phyloP scores from a whole-genome alignment of 2,797 vertebrate species.

The Paguma larvata region DNA sequence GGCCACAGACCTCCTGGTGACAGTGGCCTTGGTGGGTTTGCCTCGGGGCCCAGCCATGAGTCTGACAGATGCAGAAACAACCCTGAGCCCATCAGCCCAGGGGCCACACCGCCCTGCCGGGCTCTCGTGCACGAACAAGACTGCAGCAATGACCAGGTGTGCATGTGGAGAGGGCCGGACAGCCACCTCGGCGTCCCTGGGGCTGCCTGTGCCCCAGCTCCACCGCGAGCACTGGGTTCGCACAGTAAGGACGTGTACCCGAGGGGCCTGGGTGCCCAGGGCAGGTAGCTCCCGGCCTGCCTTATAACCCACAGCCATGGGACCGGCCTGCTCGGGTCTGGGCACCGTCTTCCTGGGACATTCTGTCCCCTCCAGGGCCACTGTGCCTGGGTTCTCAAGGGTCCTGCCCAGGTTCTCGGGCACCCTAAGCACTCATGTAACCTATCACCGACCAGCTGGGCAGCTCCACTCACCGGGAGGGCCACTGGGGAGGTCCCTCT shows the following conservation, averaged over 20 bases:
- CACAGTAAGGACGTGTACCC: rapidly evolving
- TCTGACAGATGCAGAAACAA: background rate
- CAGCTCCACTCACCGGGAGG: slow-evolving; percentile 83
- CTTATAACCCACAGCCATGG: rapidly evolving
- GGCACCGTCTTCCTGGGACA: background rate
- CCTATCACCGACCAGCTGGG: rapidly evolving
- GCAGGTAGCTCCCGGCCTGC: background rate
- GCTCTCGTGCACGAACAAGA: too few species aligned
- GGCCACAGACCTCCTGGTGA: background rate
- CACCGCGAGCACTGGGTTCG: background rate
- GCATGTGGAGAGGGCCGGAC: rapidly evolving
- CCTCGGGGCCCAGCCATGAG: background rate
- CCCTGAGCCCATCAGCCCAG: rapidly evolving
- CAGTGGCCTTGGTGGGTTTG: background rate
- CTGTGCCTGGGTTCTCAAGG: background rate
- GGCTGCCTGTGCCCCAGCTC: rapidly evolving
- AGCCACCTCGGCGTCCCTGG: rapidly evolving
- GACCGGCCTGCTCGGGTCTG: rapidly evolving
- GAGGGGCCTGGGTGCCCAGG: rapidly evolving
- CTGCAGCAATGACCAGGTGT: rapidly evolving
- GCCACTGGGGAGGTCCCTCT: slow-evolving; percentile 59
- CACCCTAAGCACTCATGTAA: background rate
- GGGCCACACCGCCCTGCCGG: rapidly evolving
- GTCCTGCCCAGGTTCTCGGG: background rate
- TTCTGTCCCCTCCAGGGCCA: background rate